phyloP scores from a whole-genome alignment of 30 jellyfish, hydroid and myxozoan genomes.

The Clytia hemisphaerica region DNA sequence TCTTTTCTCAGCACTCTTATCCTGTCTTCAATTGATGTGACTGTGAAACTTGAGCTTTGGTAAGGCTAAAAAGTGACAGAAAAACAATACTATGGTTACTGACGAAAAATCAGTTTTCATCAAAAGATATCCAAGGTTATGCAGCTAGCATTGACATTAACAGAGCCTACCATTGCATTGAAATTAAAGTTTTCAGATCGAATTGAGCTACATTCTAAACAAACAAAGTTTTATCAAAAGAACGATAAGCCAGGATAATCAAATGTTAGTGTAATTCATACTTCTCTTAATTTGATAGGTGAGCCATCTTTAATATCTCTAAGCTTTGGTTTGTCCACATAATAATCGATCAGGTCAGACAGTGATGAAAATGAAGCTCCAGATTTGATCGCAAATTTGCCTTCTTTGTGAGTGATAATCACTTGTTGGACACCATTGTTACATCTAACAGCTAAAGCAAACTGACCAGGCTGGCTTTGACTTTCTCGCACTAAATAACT shows the following conservation, averaged over 20 bases:
- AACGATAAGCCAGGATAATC: no score
- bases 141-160: no score
- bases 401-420: conserved; percentile 41
- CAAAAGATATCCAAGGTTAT: no score
- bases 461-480: conserved; percentile 95
- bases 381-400: conserved; percentile 76
- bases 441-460: conserved; percentile 73
- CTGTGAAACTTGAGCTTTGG: conserved; percentile 92
- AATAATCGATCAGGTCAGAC: conserved; percentile 38
- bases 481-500: conserved; percentile 90
- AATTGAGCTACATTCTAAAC: no score
- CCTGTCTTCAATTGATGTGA: conserved; percentile 69
- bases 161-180: no score
- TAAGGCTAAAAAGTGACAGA: conserved; percentile 53
- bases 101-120: no score
- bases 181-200: no score
- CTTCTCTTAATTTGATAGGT: conserved; percentile 63
- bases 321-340: conserved; percentile 64
- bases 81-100: no score
- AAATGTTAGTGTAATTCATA: no score
- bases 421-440: conserved; percentile 66
- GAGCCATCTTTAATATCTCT: conserved; percentile 61
- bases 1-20: conserved; percentile 47
- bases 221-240: no score
- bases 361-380: conserved; percentile 56